phyloP scores from a whole-genome alignment of 2,888 invertebrate species.

The Melanargia galathea region DNA sequence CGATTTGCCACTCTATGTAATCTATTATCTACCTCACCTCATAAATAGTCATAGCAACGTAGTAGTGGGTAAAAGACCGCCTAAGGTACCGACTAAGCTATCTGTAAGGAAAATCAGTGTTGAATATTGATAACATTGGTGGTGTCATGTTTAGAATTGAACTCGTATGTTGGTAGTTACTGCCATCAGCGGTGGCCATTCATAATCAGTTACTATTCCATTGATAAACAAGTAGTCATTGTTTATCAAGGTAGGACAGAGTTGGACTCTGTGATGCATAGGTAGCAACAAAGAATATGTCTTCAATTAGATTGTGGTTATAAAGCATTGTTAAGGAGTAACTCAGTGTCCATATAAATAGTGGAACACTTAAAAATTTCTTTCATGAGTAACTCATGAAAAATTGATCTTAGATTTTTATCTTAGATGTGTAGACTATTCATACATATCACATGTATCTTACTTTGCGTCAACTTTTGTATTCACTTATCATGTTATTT shows the following conservation, averaged over 20 bases:
- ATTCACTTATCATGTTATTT: too few relatives aligned
- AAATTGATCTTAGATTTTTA: too few relatives aligned
- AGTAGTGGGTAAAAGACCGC: constrained; percentile 8
- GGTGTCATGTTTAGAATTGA: constrained; percentile 4
- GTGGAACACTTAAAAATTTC: background rate
- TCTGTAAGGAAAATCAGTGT: constrained; percentile 16
- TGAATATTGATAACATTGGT: constrained; percentile 15
- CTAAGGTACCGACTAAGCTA: background rate
- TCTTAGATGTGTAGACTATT: too few relatives aligned
- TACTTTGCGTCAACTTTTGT: too few relatives aligned
- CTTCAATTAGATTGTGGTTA: background rate
- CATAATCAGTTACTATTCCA: constrained; percentile 59
- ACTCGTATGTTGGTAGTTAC: constrained; percentile 2
- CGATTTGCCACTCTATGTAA: too few relatives aligned
- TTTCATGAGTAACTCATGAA: too few relatives aligned
- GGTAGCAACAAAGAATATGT: constrained; percentile 3
- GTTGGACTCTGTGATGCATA: constrained; percentile 47
- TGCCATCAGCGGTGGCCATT: constrained; percentile 52
- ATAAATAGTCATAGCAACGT: constrained; percentile 5
- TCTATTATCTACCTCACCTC: background rate
- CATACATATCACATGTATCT: too few relatives aligned
- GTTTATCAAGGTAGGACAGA: constrained; percentile 62
- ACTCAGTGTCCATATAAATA: background rate
- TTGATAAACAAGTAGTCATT: constrained; percentile 52
- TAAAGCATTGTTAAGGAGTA: background rate